Evolutionary conservation across 2,888 invertebrate species (phyloP).

Genomic region (Cerceris ruficornis): DNA sequence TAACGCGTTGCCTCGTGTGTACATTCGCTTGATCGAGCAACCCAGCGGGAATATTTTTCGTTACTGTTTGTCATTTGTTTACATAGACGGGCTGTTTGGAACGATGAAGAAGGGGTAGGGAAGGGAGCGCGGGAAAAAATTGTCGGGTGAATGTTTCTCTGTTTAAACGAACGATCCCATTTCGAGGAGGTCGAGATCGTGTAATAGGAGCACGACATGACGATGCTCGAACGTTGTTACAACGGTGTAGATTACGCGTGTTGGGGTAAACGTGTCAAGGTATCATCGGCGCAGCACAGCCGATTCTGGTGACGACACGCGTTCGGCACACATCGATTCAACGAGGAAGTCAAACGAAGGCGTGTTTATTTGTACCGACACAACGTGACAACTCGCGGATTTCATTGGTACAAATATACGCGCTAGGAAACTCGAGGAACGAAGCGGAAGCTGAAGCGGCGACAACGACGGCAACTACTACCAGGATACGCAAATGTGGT

Average conservation of each 20-base stretch:
- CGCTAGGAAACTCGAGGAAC: conserved; percentile 29
- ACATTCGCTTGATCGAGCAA: conserved; percentile 1
- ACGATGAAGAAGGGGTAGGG: not conserved
- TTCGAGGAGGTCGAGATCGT: conserved; percentile 32
- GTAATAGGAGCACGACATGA: conserved; percentile 43
- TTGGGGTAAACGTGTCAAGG: conserved; percentile 75
- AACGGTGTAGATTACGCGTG: conserved; percentile 48
- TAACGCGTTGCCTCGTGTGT: conserved; percentile 40
- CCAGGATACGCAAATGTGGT: conserved; percentile 61
- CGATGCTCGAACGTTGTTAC: conserved; percentile 38
- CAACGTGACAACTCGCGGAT: conserved; percentile 55
- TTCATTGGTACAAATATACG: conserved; percentile 30
- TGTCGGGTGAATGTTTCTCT: not conserved
- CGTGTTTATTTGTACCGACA: conserved; percentile 54
- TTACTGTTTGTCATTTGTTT: not conserved
- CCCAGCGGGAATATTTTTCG: conserved; percentile 8
- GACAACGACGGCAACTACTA: conserved; percentile 40
- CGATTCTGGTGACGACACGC: conserved; percentile 57
- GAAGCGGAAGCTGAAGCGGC: conserved; percentile 52
- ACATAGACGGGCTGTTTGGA: not conserved
- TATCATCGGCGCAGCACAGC: conserved; percentile 62
- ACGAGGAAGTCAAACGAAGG: conserved; percentile 53
- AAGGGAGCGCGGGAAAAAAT: conserved; percentile 42
- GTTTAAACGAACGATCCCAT: not conserved
- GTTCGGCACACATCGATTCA: conserved; percentile 34